Evolutionary conservation across 2,797 vertebrate species (phyloP).

Genomic region (Meriones psammophilus): DNA sequence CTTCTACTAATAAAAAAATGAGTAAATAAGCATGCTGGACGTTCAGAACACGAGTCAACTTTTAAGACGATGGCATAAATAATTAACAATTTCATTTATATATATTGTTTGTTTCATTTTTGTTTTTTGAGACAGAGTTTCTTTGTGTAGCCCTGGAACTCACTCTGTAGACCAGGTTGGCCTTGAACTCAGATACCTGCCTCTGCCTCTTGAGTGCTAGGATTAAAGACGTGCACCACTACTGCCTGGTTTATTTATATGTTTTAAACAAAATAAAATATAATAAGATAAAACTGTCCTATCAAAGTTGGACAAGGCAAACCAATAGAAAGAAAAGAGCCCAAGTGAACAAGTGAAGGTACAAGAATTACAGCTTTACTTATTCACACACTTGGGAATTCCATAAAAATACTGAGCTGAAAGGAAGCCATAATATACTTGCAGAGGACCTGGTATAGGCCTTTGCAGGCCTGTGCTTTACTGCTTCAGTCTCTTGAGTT

Average conservation of each 20-base stretch:
- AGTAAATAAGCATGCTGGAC: neutral
- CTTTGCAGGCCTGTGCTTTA: neutral
- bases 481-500: neutral
- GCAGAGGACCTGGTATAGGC: neutral
- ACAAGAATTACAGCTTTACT: neutral
- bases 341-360: neutral
- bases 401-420: neutral
- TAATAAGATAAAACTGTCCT: neutral
- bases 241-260: neutral
- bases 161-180: neutral
- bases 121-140: neutral
- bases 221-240: neutral
- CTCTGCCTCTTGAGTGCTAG: neutral
- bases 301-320: neutral
- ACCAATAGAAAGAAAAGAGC: neutral
- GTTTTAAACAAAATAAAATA: neutral
- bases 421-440: neutral
- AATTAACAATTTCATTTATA: neutral
- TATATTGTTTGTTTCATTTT: neutral
- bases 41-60: neutral
- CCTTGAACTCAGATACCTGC: neutral
- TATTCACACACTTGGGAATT: neutral
- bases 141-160: neutral
- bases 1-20: neutral
- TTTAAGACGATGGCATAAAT: neutral